Conservation (phyloP, 1,140 invertebrate species). For the Plectrocnemia conspersa region DNA sequence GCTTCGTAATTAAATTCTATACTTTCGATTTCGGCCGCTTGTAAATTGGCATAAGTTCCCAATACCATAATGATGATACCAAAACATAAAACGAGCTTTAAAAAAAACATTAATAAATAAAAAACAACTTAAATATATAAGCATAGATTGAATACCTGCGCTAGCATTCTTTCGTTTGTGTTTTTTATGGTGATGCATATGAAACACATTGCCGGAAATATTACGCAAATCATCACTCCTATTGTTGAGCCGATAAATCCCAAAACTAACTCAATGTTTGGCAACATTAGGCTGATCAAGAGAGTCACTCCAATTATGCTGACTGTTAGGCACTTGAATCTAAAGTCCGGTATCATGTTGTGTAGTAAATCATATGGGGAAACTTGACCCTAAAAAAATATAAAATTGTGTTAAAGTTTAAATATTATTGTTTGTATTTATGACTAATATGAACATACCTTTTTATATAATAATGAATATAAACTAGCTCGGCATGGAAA, state of each 20-base stretch:
- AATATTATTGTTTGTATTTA: neutral
- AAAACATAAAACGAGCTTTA: conserved; percentile 65
- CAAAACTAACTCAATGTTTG: conserved; percentile 88
- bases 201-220: conserved; percentile 81
- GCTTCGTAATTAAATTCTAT: conserved; percentile 38
- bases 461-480: conserved; percentile 83
- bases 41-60: conserved; percentile 81
- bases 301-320: conserved; percentile 71
- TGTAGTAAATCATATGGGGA: conserved; percentile 46
- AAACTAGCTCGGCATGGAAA: conserved; percentile 93
- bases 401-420: neutral
- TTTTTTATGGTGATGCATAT: conserved; percentile 66
- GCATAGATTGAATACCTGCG: conserved; percentile 54
- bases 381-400: conserved; percentile 39
- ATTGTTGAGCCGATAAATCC: conserved; percentile 91
- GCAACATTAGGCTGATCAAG: conserved; percentile 70
- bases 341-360: conserved; percentile 65
- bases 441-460: conserved; percentile 56
- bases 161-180: conserved; percentile 66
- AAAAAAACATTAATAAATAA: conserved; percentile 37
- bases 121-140: conserved; percentile 3
- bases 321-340: conserved; percentile 76
- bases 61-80: conserved; percentile 78
- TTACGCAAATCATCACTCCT: conserved; percentile 88
- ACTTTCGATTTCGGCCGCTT: conserved; percentile 61